phyloP scores from a whole-genome alignment of 1,140 invertebrate species.

The Phymorhynchus buccinoides region DNA sequence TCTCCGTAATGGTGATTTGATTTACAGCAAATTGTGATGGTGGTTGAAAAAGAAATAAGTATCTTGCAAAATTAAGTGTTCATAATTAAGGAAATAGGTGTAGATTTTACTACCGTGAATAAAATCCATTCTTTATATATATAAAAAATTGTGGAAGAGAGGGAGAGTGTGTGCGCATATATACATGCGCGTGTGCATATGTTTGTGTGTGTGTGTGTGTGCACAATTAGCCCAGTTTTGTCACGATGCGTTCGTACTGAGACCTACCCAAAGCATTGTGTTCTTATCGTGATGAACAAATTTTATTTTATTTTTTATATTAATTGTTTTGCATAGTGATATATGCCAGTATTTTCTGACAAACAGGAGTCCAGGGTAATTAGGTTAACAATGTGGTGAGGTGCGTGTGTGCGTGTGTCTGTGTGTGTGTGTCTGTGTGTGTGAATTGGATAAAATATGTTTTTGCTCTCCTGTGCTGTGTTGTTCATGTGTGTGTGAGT shows the following conservation, averaged over 20 bases:
- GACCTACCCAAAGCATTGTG: not conserved
- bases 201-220: slow-evolving; percentile 4
- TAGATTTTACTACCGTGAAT: too few species aligned
- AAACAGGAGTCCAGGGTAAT: not conserved
- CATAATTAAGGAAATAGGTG: too few species aligned
- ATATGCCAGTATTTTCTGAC: not conserved
- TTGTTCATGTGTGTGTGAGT: too few species aligned
- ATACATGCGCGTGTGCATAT: not conserved
- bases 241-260: not conserved
- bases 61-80: too few species aligned
- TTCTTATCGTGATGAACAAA: not conserved
- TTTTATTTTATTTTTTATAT: not conserved
- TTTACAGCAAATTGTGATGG: too few species aligned
- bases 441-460: too few species aligned
- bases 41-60: too few species aligned
- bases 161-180: not conserved
- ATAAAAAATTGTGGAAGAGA: too few species aligned
- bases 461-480: too few species aligned
- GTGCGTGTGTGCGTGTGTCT: slow-evolving; percentile 28
- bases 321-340: not conserved
- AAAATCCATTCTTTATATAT: too few species aligned
- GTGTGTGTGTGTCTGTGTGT: slow-evolving; percentile 5
- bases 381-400: not conserved
- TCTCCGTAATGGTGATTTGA: too few species aligned
- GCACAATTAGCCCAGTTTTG: not conserved